These are phyloP conservation scores for Phyllotis vaccarum DNA, from an alignment of 2,797 vertebrate species.

Conservation along the genomic window DNA sequence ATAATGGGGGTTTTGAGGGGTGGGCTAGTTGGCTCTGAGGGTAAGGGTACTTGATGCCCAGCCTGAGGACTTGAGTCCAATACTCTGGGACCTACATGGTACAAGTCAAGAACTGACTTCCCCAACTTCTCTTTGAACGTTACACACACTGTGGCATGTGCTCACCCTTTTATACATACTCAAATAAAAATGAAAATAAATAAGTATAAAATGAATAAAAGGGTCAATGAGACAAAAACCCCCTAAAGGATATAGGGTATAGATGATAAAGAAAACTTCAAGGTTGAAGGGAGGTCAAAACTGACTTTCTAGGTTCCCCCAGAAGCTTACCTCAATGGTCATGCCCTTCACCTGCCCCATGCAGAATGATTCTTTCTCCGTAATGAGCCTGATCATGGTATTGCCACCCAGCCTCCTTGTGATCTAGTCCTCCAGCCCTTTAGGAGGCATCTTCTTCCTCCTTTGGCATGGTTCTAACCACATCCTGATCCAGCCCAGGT, in stretches of 20 bases:
- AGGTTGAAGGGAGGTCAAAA: neutral
- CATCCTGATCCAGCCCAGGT: neutral
- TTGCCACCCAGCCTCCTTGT: rapidly evolving
- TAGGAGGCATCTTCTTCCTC: neutral
- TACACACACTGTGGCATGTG: neutral
- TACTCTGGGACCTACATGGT: neutral
- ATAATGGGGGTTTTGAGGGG: too few relatives aligned
- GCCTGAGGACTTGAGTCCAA: neutral
- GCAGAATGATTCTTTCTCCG: neutral
- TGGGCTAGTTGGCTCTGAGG: neutral
- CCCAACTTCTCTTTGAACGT: neutral
- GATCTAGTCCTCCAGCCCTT: neutral
- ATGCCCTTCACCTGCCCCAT: rapidly evolving
- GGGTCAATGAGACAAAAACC: too few relatives aligned
- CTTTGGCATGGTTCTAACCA: neutral
- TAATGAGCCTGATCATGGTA: rapidly evolving
- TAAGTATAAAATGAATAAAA: neutral
- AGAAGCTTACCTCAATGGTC: rapidly evolving
- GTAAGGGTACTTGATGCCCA: neutral
- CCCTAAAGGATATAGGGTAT: neutral
- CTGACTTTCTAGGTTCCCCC: rapidly evolving
- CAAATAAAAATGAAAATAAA: neutral
- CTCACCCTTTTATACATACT: too few relatives aligned
- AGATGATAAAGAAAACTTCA: neutral
- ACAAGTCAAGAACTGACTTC: neutral